Percentiles rank a stretch among this genome's conserved stretches.
phyloP scores from a whole-genome alignment of 2,797 vertebrate species.

The Glyptemys insculpta region DNA sequence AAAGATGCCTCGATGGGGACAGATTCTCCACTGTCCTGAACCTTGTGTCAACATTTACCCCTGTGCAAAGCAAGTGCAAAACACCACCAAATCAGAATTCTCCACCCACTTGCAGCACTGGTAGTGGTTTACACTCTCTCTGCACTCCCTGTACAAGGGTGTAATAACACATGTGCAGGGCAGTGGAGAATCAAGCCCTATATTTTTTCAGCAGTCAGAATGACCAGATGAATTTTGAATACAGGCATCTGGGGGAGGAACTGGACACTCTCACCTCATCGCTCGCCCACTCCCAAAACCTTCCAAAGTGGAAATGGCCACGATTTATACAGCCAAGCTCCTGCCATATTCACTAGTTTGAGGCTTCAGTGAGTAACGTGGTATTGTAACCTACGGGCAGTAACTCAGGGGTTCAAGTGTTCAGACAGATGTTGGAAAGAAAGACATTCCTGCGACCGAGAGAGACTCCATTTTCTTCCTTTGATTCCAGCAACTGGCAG shows the following conservation, averaged over 20 bases:
- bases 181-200: not conserved
- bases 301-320: not conserved
- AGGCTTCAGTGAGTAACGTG: not conserved
- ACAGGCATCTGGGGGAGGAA: accelerated
- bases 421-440: not conserved
- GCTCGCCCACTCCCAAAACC: not conserved
- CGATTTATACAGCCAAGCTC: not conserved
- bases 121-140: not conserved
- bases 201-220: not conserved
- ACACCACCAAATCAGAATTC: not conserved
- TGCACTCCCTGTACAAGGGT: not conserved
- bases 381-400: not conserved
- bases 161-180: not conserved
- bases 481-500: not conserved
- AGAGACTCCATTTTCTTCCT: not conserved
- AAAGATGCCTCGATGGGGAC: accelerated
- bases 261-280: not conserved
- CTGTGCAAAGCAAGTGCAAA: not conserved
- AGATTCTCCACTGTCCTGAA: not conserved
- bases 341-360: not conserved
- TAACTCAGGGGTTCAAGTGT: accelerated
- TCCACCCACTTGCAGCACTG: not conserved
- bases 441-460: not conserved
- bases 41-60: not conserved
- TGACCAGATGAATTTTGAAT: not conserved